Conservation (phyloP, 2,113 vertebrate species). For the Erythrocercus mccallii region DNA sequence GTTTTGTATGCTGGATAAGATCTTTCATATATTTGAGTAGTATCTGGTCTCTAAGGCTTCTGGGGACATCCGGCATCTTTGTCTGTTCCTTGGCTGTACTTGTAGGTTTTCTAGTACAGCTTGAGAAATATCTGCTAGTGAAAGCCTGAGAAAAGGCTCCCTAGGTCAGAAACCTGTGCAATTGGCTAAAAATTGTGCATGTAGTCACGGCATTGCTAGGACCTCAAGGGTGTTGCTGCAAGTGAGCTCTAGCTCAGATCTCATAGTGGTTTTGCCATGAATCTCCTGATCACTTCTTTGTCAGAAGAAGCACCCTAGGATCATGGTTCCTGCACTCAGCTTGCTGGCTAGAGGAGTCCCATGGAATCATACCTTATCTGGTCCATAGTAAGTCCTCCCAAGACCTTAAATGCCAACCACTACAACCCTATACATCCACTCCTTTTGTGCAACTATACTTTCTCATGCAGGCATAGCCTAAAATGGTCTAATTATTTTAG, state of each 20-base stretch:
- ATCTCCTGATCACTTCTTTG: background rate
- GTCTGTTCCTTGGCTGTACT: background rate
- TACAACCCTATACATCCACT: background rate
- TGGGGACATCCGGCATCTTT: background rate
- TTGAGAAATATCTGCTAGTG: background rate
- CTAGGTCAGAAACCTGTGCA: background rate
- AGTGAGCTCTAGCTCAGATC: background rate
- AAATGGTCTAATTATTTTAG: background rate
- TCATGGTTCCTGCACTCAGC: background rate
- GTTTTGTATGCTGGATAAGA: background rate
- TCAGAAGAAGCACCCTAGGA: background rate
- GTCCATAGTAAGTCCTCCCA: background rate
- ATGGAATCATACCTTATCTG: background rate
- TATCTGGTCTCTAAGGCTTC: background rate
- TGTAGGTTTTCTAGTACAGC: background rate
- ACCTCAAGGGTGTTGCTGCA: background rate
- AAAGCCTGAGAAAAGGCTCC: background rate
- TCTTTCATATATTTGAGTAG: background rate
- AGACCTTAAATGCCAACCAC: background rate
- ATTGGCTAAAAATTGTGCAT: background rate
- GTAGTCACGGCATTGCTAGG: background rate
- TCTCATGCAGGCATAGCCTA: background rate
- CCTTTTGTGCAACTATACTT: background rate
- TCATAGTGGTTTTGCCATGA: background rate
- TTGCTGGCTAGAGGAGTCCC: background rate